Evolutionary conservation across 2,888 invertebrate genomes (phyloP), one percentile per base, ranked within the genome.

Genomic region (Copidosoma aretas): DNA sequence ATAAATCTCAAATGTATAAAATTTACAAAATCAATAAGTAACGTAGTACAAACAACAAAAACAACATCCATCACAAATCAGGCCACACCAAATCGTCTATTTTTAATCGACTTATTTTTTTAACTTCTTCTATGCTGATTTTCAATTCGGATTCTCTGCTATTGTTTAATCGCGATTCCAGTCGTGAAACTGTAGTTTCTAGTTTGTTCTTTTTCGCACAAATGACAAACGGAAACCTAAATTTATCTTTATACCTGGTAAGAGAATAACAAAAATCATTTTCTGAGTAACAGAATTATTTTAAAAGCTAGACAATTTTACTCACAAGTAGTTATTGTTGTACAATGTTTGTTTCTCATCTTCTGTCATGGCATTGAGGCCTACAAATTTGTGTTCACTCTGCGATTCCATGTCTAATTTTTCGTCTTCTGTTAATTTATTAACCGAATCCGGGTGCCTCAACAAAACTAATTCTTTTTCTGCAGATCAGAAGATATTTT

Each of bases 211-310:
- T 87, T 70, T 89, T 85, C 0, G 88, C 89, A 75, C 90, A 90
- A 71, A 90, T 89, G 59, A 91, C 87, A 79, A 91, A 91, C 1
- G 91, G 90, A 77, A 91, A 91, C 32, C 87, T 87, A 79, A 90
- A 91, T 79, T 89, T 90, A 4, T 83, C 79, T 80, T 87, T 89
- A 77, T 91, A 91, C 73, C 89, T 89, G 83, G 14, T 57, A 15
- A n/a, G n/a, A n/a, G 32, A 32, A 32, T 32, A 32, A 32, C 3
- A 32, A 32, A 32, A 32, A 32, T 32, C 8, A 32, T 1, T 39
- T 21, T 43, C 24, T 8, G 43, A 57, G 21, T 46, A 32, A 43
- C 5, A 56, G 53, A 41, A 39, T 60, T 41, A 32, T 32, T 32
- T 5, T 5, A 49, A 68, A 58, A 43, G 62, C 70, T 68, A 56